Percentiles rank a stretch among this genome's conserved stretches.
These are phyloP conservation scores for Microcebus ravelobensis DNA, from an alignment of 2,113 vertebrate genomes.

Conservation along the genomic window DNA sequence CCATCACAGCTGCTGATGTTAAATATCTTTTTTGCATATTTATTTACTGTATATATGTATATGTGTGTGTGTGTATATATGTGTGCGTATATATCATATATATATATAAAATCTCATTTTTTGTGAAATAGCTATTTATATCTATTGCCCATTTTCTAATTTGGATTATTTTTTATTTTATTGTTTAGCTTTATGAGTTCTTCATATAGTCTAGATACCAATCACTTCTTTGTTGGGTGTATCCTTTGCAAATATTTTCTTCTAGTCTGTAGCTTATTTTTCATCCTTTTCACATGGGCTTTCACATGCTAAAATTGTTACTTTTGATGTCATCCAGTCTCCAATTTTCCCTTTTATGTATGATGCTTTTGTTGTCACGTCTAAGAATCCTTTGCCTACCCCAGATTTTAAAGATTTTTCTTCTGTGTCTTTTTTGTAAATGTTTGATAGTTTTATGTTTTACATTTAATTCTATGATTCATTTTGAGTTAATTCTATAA, in stretches of 20 bases:
- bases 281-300: neutral
- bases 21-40: neutral
- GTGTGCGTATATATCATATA: too few species aligned
- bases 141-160: neutral
- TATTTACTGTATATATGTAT: neutral
- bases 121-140: neutral
- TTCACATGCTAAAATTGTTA: neutral
- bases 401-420: neutral
- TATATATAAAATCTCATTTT: neutral
- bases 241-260: conserved; percentile 11
- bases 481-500: conserved; percentile 19
- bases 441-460: neutral
- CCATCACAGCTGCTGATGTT: neutral
- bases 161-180: neutral
- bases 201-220: neutral
- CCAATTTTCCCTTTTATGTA: neutral
- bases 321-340: neutral
- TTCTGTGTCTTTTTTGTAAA: neutral
- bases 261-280: neutral
- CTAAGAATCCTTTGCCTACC: conserved; percentile 1
- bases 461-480: neutral
- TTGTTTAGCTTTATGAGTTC: neutral
- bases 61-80: too few species aligned
- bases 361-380: neutral
- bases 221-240: neutral